Base-by-base conservation (phyloP, 2,113 vertebrate genomes). In the Axis porcinus region DNA sequence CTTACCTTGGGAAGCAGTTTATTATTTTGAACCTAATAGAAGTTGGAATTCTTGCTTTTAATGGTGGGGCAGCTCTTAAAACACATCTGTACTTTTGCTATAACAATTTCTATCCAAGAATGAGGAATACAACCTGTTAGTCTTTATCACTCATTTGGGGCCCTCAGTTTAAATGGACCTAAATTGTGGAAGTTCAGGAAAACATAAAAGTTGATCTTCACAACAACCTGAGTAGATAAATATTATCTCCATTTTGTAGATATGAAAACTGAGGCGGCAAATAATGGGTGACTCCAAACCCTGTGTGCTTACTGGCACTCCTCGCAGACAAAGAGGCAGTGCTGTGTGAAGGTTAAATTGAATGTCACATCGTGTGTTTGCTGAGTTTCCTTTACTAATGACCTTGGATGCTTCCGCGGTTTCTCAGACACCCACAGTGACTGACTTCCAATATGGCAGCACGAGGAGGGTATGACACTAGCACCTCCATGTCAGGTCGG, bases 381-480 rank as follows among this genome's bases (percentile, higher is more conserved):
- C 54, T 1, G 33, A 70, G 55, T 86, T 58, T 76, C 43, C 23
- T 70, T 95, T 10, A 5, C 45, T 47, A 13, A 64, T 43, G 52
- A 64, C 19, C 15, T 60, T 16, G 15, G 84, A 27, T 28, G n/a
- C 25, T 40, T 30, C 6, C 1, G 7, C 36, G 43, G 12, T 33
- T 88, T 91, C 86, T 86, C 16, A 15, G 12, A 55, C 60, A 50
- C 43, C 50, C 3, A 14, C 1, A 10, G 0, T 12, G 62, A 60
- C 58, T 81, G 60, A 28, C 7, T 21, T 64, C 79, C 55, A 58
- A 14, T 3, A 62, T 4, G 33, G 47, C 19, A 1, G 33, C 25
- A 4, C 1, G 0, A 28, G 1, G 10, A 57, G 50, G 45, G 25
- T 45, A 0, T 19, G n/a, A 62, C 10, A 1, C 50, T n/a, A 7